phyloP scores from a whole-genome alignment of 2,113 vertebrate genomes.

The Hyperoodon ampullatus region DNA sequence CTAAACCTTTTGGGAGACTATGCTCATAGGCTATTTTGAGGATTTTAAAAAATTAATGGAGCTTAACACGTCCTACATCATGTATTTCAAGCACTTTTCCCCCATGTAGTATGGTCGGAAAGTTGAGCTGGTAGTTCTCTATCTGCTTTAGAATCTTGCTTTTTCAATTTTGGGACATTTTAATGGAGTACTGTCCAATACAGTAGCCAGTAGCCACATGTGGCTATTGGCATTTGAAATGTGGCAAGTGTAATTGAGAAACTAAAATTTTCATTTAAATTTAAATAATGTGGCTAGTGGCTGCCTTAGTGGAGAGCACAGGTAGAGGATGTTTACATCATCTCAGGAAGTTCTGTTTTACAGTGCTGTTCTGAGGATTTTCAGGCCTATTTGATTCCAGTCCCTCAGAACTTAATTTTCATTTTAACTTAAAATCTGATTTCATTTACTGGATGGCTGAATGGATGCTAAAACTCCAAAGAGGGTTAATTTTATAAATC shows the following conservation, averaged over 20 bases:
- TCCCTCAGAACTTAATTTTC: background rate
- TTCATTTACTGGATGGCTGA: background rate
- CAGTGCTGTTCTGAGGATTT: background rate
- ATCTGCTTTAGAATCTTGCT: background rate
- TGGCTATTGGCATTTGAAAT: background rate
- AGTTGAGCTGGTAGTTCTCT: background rate
- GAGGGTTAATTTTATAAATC: background rate
- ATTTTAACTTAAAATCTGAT: background rate
- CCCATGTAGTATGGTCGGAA: background rate
- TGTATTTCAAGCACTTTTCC: background rate
- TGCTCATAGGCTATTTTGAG: background rate
- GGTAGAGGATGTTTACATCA: background rate
- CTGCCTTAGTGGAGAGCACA: background rate
- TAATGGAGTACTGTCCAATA: rapidly evolving
- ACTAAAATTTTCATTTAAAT: background rate
- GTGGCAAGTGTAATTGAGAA: background rate
- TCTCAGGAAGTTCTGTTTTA: background rate
- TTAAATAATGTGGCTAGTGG: background rate
- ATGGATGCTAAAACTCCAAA: background rate
- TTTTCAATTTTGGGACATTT: background rate
- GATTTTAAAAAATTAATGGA: background rate
- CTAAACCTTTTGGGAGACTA: background rate
- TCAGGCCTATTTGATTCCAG: background rate
- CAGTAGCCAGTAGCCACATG: background rate
- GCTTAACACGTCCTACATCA: background rate